Conservation (phyloP, 2,113 vertebrate species). For the Triplophysa rosa region DNA sequence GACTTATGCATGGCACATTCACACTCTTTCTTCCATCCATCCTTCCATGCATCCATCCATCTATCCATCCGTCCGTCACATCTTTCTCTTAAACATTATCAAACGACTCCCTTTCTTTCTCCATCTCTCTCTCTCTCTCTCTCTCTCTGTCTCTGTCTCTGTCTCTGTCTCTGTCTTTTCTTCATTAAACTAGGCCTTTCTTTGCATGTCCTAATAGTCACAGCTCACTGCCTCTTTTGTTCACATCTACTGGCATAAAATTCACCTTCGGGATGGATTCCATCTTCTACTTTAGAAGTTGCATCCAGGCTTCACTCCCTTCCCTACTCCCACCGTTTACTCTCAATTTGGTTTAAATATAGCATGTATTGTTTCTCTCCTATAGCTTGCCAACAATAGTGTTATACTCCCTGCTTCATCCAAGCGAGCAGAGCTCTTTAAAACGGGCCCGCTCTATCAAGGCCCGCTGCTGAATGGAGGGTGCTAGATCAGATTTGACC, state of each 20-base stretch:
- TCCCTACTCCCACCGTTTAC: conserved; percentile 58
- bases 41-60: conserved; percentile 17
- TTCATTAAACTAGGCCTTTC: conserved; percentile 70
- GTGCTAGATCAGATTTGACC: conserved; percentile 71
- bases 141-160: conserved; percentile 46
- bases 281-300: conserved; percentile 44
- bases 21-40: conserved; percentile 2
- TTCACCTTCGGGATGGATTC: conserved; percentile 77
- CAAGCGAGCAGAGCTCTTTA: conserved; percentile 61
- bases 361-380: conserved; percentile 72
- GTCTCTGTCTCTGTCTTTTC: conserved; percentile 64
- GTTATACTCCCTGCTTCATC: conserved; percentile 59
- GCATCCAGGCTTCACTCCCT: conserved; percentile 69
- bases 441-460: conserved; percentile 64
- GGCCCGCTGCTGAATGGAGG: conserved; percentile 67
- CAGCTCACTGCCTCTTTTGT: conserved; percentile 77
- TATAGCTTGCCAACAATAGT: conserved; percentile 62
- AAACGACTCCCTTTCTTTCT: conserved; percentile 59
- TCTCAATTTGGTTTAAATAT: conserved; percentile 69
- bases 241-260: conserved; percentile 77
- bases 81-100: conserved; percentile 67
- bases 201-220: conserved; percentile 78
- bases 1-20: conserved; percentile 47
- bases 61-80: neutral
- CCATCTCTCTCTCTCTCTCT: neutral